A percentile compares a stretch with the other conserved stretches of the same genome.
phyloP scores from a whole-genome alignment of 2,113 vertebrate genomes.

The Rana temporaria region DNA sequence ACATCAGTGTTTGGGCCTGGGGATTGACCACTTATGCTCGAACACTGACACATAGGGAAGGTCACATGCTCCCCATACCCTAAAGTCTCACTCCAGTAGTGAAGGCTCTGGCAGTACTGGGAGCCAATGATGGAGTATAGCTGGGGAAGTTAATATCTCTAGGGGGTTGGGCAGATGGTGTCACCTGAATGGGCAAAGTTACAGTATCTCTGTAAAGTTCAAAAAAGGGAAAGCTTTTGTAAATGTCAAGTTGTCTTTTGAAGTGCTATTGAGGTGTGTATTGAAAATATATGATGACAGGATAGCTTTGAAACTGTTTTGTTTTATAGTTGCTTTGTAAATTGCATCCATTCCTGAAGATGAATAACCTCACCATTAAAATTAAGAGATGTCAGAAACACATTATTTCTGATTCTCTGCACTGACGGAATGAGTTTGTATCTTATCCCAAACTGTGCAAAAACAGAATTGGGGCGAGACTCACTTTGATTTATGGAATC shows the following conservation, averaged over 20 bases:
- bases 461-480: background rate
- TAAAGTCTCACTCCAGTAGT: too few species aligned
- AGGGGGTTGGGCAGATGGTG: too few species aligned
- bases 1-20: too few species aligned
- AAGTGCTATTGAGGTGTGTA: background rate
- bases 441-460: background rate
- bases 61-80: too few species aligned
- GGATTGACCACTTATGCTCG: too few species aligned
- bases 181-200: too few species aligned
- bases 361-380: conserved; percentile 7
- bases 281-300: background rate
- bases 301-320: background rate
- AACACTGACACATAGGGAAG: too few species aligned
- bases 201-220: too few species aligned
- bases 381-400: background rate
- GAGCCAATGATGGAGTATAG: too few species aligned
- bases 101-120: too few species aligned
- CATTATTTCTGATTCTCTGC: background rate
- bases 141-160: too few species aligned
- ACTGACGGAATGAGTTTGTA: background rate
- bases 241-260: background rate
- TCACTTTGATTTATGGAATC: background rate
- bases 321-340: background rate
- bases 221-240: too few species aligned
- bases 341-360: background rate